These are phyloP conservation scores for Fratercula arctica DNA, from an alignment of 2,797 vertebrate genomes.

Conservation along the genomic window DNA sequence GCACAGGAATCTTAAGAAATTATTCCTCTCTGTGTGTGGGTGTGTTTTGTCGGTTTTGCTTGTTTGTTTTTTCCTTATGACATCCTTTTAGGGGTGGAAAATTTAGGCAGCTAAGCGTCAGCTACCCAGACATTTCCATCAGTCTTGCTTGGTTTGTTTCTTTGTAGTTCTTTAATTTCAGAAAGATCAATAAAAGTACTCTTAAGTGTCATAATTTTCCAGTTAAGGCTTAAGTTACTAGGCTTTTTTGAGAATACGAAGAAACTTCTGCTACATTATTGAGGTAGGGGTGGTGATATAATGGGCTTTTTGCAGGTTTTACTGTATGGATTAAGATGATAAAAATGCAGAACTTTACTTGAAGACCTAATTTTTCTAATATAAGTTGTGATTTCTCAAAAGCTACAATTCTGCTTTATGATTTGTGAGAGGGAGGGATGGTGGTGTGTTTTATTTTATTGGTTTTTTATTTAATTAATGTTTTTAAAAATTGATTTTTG, in stretches of 20 bases:
- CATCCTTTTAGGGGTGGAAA: background rate
- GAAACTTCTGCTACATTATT: background rate
- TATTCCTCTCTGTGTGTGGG: background rate
- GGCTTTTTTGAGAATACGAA: background rate
- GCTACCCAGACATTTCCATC: background rate
- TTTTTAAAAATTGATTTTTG: background rate
- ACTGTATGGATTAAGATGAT: background rate
- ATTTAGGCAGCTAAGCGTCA: background rate
- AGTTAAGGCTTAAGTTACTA: background rate
- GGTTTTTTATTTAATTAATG: background rate
- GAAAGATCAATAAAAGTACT: background rate
- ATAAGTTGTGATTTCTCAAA: background rate
- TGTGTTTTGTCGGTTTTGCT: background rate
- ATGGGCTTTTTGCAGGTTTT: background rate
- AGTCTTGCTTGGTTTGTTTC: background rate
- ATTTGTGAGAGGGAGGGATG: background rate
- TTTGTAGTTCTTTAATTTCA: background rate
- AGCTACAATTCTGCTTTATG: background rate
- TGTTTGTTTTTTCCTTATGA: background rate
- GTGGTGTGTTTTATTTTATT: background rate
- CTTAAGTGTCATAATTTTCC: background rate
- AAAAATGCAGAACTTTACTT: background rate
- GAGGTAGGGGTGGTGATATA: background rate
- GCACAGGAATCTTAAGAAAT: background rate
- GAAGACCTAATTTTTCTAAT: background rate